Base-by-base conservation (phyloP, 2,113 vertebrate species). In the Dendropsophus ebraccatus region DNA sequence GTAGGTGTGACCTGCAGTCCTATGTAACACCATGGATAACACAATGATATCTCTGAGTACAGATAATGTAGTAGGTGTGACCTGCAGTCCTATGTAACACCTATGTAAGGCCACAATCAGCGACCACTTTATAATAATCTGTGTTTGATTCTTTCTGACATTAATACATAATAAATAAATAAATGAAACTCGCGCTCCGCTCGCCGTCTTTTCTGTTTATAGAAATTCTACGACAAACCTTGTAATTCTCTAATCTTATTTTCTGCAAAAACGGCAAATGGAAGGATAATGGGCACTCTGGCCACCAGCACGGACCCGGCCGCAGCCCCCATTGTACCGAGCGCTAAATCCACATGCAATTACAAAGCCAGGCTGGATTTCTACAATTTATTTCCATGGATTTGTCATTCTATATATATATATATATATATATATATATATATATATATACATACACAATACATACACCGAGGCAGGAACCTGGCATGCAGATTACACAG, bases 211-310 rank as follows among this genome's bases (percentile, higher is more conserved):
- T 80, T 80, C 54, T 25, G 54, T 80, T 80, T 80, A 60, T 45
- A 35, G 82, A 47, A 84, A 37, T 56, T 60, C 82, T 17, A 28
- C 60, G 58, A 74, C 69, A 74, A 84, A 84, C 25, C 52, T 60
- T 60, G 74, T 32, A 83, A 75, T 60, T 32, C 82, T 60, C 6
- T 37, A 84, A 60, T 45, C 35, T 45, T 74, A 30, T 83, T 83
- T 50, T 73, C 37, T 74, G 30, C 54, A 49, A 60, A 25, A 58
- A 28, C 10, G 14, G 58, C 35, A 62, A 45, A 56, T 60, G 23
- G 58, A 75, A 47, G 50, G 32, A 75, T 75, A 75, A 75, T 74
- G 23, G 54, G 21, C 58, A 47, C 50, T 75, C 60, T 74, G 82
- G 70, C 52, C 52, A 41, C 82, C 47, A 49, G 37, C 50, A 10